These are phyloP conservation scores for Myrmophylax atrothorax DNA, from an alignment of 2,113 vertebrate genomes.

Conservation along the genomic window DNA sequence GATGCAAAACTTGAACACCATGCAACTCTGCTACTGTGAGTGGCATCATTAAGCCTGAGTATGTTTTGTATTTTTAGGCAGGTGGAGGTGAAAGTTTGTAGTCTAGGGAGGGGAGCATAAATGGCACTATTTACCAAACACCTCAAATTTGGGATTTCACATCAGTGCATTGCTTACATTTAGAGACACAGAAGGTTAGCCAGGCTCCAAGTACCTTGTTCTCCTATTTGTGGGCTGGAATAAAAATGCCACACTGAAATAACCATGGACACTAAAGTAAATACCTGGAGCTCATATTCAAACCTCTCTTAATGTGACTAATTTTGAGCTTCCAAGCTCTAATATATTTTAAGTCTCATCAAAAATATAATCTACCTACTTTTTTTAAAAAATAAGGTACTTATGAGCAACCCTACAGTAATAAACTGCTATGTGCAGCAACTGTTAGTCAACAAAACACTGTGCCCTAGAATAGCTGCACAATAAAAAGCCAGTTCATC, in stretches of 20 bases:
- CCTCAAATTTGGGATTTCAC: neutral
- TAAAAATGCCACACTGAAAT: neutral
- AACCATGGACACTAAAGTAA: neutral
- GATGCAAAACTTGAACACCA: neutral
- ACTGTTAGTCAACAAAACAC: neutral
- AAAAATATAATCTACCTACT: neutral
- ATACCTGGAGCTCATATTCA: neutral
- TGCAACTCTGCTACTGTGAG: neutral
- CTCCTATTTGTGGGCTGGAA: neutral
- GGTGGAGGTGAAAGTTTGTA: neutral
- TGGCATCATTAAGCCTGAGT: neutral
- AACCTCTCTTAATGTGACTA: neutral
- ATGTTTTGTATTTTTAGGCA: neutral
- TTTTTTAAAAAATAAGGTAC: neutral
- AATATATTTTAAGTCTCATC: neutral
- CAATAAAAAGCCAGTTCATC: neutral
- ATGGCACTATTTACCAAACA: neutral
- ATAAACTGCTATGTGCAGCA: neutral
- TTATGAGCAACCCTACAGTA: neutral
- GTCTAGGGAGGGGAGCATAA: neutral
- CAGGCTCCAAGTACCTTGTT: neutral
- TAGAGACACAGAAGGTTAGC: neutral
- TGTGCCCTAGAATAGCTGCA: neutral
- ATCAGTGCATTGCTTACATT: neutral
- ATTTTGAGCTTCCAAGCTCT: neutral